Conservation (phyloP, 2,113 vertebrate genomes). For the Hippocampus guttulatus region DNA sequence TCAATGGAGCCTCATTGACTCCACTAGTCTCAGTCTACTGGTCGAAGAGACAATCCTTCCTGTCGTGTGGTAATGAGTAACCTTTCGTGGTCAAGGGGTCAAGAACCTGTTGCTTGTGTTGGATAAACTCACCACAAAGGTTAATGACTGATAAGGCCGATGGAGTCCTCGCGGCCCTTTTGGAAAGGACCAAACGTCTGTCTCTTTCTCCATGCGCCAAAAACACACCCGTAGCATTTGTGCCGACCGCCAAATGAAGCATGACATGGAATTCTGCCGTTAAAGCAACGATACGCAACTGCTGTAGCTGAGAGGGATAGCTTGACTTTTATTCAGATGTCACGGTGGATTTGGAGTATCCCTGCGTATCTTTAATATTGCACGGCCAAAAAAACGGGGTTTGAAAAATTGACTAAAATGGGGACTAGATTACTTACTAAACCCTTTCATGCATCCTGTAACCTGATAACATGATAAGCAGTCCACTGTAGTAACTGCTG, state of each 20-base stretch:
- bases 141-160: slow-evolving; percentile 51
- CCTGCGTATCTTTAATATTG: not conserved
- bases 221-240: slow-evolving; percentile 17
- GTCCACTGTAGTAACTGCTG: too few relatives aligned
- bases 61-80: slow-evolving; percentile 56
- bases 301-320: not conserved
- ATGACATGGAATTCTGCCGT: slow-evolving; percentile 28
- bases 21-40: slow-evolving; percentile 37
- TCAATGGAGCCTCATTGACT: slow-evolving; percentile 46
- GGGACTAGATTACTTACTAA: too few relatives aligned
- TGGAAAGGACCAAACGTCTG: not conserved
- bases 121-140: slow-evolving; percentile 57
- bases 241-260: slow-evolving; percentile 25
- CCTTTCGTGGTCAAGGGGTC: slow-evolving; percentile 52
- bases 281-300: slow-evolving; percentile 11
- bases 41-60: slow-evolving; percentile 35
- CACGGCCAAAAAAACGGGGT: not conserved
- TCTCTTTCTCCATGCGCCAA: not conserved
- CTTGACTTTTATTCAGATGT: not conserved
- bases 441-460: too few relatives aligned
- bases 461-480: too few relatives aligned
- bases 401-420: too few relatives aligned
- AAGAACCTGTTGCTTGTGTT: slow-evolving; percentile 51
- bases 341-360: too few relatives aligned
- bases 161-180: not conserved